Conservation (phyloP, 2,113 vertebrate species). For the Gallinago jamesoni region DNA sequence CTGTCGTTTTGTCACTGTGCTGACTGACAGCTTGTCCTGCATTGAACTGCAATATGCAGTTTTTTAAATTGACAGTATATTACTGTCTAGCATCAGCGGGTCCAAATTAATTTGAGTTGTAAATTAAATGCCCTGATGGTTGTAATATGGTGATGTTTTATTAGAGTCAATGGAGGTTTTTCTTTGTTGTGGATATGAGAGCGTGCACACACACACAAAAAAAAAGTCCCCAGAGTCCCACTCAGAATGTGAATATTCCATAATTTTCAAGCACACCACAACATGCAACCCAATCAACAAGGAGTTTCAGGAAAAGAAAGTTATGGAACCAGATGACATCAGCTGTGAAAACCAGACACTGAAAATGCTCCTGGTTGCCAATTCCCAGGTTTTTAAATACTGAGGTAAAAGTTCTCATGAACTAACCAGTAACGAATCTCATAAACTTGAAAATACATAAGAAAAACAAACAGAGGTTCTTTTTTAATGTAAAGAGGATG, state of each 20-base stretch:
- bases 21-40: slow-evolving; percentile 35
- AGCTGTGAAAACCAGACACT: background rate
- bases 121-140: slow-evolving; percentile 73
- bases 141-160: slow-evolving; percentile 73
- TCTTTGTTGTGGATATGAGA: slow-evolving; percentile 13
- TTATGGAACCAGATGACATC: background rate
- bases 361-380: background rate
- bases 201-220: background rate
- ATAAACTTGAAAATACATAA: background rate
- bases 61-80: slow-evolving; percentile 57
- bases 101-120: slow-evolving; percentile 67
- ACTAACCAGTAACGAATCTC: background rate
- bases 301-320: background rate
- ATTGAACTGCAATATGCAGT: slow-evolving; percentile 18
- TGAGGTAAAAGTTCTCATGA: background rate
- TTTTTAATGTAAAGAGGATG: background rate
- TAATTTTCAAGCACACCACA: background rate
- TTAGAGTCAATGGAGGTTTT: slow-evolving; percentile 26
- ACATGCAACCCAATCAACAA: background rate
- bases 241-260: background rate
- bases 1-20: slow-evolving; percentile 39
- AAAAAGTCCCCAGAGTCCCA: background rate
- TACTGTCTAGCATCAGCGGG: slow-evolving; percentile 59
- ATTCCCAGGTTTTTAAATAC: background rate
- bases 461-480: background rate